Evolutionary conservation across 2,113 vertebrate species (phyloP), one percentile per base, ranked within the genome.

Genomic region (Pungitius pungitius): DNA sequence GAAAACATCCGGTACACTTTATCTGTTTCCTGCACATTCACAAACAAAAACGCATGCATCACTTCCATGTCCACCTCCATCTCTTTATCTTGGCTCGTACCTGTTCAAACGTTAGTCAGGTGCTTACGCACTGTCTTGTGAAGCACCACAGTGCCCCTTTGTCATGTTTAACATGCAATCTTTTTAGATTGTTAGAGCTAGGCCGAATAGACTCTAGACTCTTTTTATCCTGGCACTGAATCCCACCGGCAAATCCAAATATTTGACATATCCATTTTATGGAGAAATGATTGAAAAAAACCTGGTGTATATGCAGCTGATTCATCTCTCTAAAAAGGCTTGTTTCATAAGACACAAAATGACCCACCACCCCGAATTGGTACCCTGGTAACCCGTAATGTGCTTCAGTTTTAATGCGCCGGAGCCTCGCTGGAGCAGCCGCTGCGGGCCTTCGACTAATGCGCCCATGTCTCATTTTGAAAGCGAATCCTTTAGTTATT

Each of bases 401-500:
- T 37, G 42, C 40, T 75, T 71, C 61, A 58, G 74, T 79, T n/a
- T 73, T 49, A 63, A 57, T 68, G 57, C 47, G 20, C 10, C 14
- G 27, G 30, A 42, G 62, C 75, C 30, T 22, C 70, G 78, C 51
- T 59, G 22, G 24, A 57, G 20, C 13, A 49, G 39, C n/a, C 17
- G 40, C 45, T 78, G 1, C 13, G 47, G 56, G 75, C 60, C 62
- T 51, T 75, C 66, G 66, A 62, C 78, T 69, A 88, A 90, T 84
- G 76, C 58, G 42, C 72, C 4, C 3, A 14, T 30, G 69, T 75
- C 72, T 83, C 78, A 61, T 81, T 78, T 79, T 59, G 24, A 24
- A 24, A 64, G 75, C 35, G 20, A 85, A 80, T 70, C 52, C 75
- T 69, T 85, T 66, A 78, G 80, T 86, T 82, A 87, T 73, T 81